Evolutionary conservation across 2,797 vertebrate genomes (phyloP), one percentile per base, ranked within the genome.

Genomic region (Ctenosaura bakeri): DNA sequence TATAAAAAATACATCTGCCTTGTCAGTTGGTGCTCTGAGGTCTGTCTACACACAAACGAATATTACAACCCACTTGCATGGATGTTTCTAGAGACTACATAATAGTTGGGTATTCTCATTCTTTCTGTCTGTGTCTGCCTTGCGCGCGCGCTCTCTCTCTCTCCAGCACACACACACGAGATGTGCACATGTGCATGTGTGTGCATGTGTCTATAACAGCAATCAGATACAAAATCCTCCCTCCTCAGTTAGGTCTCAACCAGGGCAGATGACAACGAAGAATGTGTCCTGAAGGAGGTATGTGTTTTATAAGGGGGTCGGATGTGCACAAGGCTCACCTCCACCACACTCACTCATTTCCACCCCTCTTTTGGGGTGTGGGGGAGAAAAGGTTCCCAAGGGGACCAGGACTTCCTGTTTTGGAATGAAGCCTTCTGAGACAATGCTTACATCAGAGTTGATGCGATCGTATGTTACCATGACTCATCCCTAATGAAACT

Each of bases 1-100:
- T 92, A 94, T 95, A 89, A 94, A 95, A 95, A 95, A 95, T 89
- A 46, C 78, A 91, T 90, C 91, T 93, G 86, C 91, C 92, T 90
- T 86, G 93, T 93, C 92, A 93, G 92, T 92, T 83, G 93, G 3
- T 18, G 93, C 95, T 92, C 89, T 91, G 93, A 89, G 92, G 85
- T 73, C 90, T 91, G 26, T 86, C 91, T 92, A 91, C 86, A 79
- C 80, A 88, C 92, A 94, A 90, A 87, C 90, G 89, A 91, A 92
- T 20, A 91, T 2, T 32, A 50, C 26, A 88, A 29, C 13, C 73
- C 38, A 20, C 46, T 26, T 20, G 42, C 29, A 32, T 78, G 69
- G 77, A 59, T 64, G 26, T 62, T 79, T 35, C 24, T 0, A 52
- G 78, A n/a, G 16, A 26, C 14, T 42, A 88, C 76, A 24, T 35